These are phyloP conservation scores for Andrena dorsata DNA, from an alignment of 2,888 invertebrate species.

Conservation along the genomic window DNA sequence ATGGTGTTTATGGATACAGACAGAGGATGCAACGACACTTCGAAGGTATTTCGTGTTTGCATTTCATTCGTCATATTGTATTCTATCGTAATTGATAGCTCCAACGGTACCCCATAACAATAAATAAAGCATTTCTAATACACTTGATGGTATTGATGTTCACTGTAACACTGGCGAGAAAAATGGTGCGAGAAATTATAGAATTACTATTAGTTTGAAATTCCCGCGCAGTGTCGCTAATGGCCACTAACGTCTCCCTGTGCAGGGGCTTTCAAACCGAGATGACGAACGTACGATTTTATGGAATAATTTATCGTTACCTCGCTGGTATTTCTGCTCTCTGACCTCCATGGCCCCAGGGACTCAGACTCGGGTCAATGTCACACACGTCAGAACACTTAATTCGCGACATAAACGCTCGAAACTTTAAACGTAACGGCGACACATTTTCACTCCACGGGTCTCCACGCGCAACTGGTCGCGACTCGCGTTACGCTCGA, in stretches of 20 bases:
- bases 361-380: no score
- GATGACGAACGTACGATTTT: not conserved
- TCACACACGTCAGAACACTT: not conserved
- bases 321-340: not conserved
- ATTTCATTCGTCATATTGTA: not conserved
- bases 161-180: not conserved
- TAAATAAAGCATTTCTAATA: not conserved
- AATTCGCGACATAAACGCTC: not conserved
- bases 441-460: slow-evolving; percentile 9
- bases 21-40: slow-evolving; percentile 80
- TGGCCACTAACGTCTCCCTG: not conserved
- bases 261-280: not conserved
- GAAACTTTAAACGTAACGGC: not conserved
- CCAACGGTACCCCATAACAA: not conserved
- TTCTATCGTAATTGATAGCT: not conserved
- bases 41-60: slow-evolving; percentile 72
- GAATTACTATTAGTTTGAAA: not conserved
- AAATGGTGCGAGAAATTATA: not conserved
- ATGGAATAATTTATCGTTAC: slow-evolving; percentile 19
- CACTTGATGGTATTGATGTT: not conserved
- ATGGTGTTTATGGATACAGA: slow-evolving; percentile 88
- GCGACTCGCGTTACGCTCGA: not conserved
- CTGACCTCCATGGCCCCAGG: not conserved
- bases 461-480: slow-evolving; percentile 11
- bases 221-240: not conserved